Percentiles rank a stretch among this genome's conserved stretches.
Conservation (phyloP, 2,888 invertebrate species). For the Encarsia formosa region DNA sequence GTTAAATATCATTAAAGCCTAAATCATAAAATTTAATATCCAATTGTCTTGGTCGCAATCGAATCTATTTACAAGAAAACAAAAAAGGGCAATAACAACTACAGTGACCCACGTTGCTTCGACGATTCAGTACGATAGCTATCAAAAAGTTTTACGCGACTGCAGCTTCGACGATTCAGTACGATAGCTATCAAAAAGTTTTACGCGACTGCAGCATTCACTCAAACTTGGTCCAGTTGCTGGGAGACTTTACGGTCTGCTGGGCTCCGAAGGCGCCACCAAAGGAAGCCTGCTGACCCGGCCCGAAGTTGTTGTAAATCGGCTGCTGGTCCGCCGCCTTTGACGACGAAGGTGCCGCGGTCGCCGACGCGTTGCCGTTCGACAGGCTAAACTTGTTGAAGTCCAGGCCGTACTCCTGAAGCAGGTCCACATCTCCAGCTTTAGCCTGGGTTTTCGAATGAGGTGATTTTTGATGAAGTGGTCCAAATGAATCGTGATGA, state of each 20-base stretch:
- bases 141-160: no score
- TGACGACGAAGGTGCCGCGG: slow-evolving; percentile 20
- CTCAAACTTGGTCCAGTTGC: slow-evolving; percentile 61
- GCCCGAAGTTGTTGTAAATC: slow-evolving; percentile 34
- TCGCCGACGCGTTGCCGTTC: slow-evolving; percentile 35
- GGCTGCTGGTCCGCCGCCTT: slow-evolving; percentile 10
- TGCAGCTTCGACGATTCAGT: no score
- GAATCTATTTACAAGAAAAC: no score
- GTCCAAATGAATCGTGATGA: no score
- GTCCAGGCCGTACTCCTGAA: slow-evolving; percentile 72
- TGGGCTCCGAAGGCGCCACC: slow-evolving; percentile 42
- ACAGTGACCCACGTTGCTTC: no score
- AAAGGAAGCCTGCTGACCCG: slow-evolving; percentile 42
- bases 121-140: no score
- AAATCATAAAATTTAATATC: no score
- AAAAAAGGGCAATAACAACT: no score
- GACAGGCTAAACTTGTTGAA: slow-evolving; percentile 57
- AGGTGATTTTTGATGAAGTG: slow-evolving; percentile 30
- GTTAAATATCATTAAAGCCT: no score
- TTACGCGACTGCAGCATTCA: no score
- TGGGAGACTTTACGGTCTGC: slow-evolving; percentile 53
- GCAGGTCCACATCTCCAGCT: slow-evolving; percentile 61
- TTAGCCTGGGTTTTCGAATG: slow-evolving; percentile 24
- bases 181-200: no score
- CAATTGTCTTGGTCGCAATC: no score